Conservation (phyloP, 37 sponge, comb jelly and placozoan species). For the Bolinopsis microptera region DNA sequence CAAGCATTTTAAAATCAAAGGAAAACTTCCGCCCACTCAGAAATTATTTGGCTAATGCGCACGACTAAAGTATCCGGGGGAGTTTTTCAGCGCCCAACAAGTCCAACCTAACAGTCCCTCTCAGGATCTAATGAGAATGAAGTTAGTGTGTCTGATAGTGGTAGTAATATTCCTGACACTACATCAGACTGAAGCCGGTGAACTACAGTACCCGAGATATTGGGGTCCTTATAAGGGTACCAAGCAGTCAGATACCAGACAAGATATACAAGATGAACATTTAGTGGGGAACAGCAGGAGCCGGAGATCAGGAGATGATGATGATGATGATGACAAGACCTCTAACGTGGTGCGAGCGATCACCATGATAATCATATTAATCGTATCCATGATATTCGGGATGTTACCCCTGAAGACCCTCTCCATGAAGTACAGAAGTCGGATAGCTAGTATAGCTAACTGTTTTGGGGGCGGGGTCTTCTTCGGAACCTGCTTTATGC, state of each 20-base stretch:
- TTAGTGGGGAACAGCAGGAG: too few species aligned
- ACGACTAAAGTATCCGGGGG: too few species aligned
- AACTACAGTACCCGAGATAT: too few species aligned
- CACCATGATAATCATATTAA: not conserved
- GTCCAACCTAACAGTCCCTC: too few species aligned
- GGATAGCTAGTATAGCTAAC: conserved; percentile 2
- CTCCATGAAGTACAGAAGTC: not conserved
- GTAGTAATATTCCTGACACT: not conserved
- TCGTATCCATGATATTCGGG: conserved; percentile 30
- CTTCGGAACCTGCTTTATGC: conserved; percentile 44
- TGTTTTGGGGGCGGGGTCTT: conserved; percentile 17
- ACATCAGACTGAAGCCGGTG: not conserved
- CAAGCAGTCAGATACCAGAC: too few species aligned
- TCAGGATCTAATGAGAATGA: not conserved
- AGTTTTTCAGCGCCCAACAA: too few species aligned
- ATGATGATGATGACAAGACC: not conserved
- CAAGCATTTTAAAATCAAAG: too few species aligned
- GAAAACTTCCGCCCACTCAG: too few species aligned
- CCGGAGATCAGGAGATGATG: not conserved
- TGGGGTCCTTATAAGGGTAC: too few species aligned
- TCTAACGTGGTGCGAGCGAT: not conserved
- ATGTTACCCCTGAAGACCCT: conserved; percentile 20
- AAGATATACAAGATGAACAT: too few species aligned
- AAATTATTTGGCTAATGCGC: too few species aligned
- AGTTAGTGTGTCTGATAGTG: not conserved